phyloP scores from a whole-genome alignment of 2,888 invertebrate genomes.

The Mythimna pallens region DNA sequence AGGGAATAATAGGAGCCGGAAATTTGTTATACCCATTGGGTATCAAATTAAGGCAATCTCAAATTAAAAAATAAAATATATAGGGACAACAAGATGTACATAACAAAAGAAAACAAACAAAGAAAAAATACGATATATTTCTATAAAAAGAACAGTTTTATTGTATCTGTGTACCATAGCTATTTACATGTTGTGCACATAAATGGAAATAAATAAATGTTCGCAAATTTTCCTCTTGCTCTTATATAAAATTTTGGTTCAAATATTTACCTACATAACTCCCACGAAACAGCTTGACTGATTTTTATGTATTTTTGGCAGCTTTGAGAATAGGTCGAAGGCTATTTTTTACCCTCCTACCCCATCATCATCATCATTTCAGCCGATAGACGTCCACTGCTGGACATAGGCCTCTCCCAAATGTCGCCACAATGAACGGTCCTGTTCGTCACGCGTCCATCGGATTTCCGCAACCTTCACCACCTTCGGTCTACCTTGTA shows the following conservation, averaged over 20 bases:
- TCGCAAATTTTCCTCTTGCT: neutral
- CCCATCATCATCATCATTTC: too few relatives aligned
- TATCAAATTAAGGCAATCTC: slow-evolving; percentile 44
- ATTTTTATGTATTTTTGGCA: too few relatives aligned
- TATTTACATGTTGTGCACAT: slow-evolving; percentile 16
- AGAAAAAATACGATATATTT: neutral
- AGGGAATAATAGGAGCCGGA: slow-evolving; percentile 45
- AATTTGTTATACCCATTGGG: slow-evolving; percentile 56
- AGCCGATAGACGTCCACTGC: too few relatives aligned
- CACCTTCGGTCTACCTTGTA: too few relatives aligned
- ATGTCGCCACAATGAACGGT: too few relatives aligned
- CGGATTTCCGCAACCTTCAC: too few relatives aligned
- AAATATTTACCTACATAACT: slow-evolving; percentile 4
- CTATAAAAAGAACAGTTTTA: slow-evolving; percentile 1
- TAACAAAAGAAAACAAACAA: neutral
- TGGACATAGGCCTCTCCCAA: too few relatives aligned
- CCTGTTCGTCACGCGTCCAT: too few relatives aligned
- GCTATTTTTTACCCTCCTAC: too few relatives aligned
- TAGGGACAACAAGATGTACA: neutral
- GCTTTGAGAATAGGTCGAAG: too few relatives aligned
- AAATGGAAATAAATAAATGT: slow-evolving; percentile 21
- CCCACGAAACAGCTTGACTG: neutral
- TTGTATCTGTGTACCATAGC: slow-evolving; percentile 7
- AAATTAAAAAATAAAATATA: slow-evolving; percentile 14
- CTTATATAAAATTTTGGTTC: neutral